Percentiles rank a stretch among this genome's conserved stretches.
These are phyloP conservation scores for Rhabditophanes sp. DNA, from an alignment of 2,888 invertebrate genomes.

Conservation along the genomic window DNA sequence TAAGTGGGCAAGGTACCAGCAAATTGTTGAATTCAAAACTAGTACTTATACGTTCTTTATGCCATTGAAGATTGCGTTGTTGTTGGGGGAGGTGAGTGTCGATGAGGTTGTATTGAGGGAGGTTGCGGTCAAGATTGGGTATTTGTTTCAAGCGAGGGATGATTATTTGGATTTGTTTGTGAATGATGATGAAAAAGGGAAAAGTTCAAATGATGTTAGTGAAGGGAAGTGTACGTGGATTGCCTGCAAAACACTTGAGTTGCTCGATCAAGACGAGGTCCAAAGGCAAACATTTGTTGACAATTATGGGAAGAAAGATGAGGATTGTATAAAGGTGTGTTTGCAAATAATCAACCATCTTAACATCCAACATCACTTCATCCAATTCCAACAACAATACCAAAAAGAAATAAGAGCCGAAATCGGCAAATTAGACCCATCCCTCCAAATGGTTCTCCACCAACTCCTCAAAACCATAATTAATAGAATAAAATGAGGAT, in stretches of 20 bases:
- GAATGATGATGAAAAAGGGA: slow-evolving; percentile 62
- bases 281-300: too few species aligned
- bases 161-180: slow-evolving; percentile 28
- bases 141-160: slow-evolving; percentile 74
- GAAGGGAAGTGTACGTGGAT: slow-evolving; percentile 89
- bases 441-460: too few species aligned
- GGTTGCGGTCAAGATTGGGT: slow-evolving; percentile 64
- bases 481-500: too few species aligned
- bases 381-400: too few species aligned
- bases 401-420: too few species aligned
- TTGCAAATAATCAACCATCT: too few species aligned
- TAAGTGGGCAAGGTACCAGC: slow-evolving; percentile 58
- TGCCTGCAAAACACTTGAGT: slow-evolving; percentile 23
- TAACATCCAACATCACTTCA: too few species aligned
- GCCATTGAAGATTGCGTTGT: slow-evolving; percentile 72
- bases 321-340: too few species aligned
- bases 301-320: too few species aligned
- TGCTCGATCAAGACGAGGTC: too few species aligned
- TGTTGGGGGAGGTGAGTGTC: slow-evolving; percentile 55
- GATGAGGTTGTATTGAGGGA: slow-evolving; percentile 1
- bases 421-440: too few species aligned
- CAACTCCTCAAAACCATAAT: too few species aligned
- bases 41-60: slow-evolving; percentile 78
- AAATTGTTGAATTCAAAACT: slow-evolving; percentile 28
- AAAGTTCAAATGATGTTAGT: slow-evolving; percentile 73